phyloP scores from a whole-genome alignment of 2,113 vertebrate species.

The Atractosteus spatula region DNA sequence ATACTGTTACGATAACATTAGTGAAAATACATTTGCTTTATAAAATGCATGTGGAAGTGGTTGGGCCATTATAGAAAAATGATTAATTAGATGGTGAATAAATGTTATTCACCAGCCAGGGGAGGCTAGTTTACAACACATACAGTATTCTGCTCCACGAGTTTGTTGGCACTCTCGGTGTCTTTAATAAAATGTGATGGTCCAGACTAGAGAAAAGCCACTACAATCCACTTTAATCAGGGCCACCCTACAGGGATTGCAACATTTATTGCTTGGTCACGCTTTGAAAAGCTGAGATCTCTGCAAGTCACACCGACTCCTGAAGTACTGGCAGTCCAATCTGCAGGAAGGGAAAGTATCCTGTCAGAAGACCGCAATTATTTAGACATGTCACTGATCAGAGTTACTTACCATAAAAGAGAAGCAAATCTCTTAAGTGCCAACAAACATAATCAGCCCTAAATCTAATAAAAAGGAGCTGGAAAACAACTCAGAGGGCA shows the following conservation, averaged over 20 bases:
- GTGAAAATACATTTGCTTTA: no score
- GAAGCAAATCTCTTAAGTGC: background rate
- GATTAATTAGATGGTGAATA: no score
- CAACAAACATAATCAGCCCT: background rate
- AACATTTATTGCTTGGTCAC: background rate
- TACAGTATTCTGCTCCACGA: no score
- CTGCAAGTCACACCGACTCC: background rate
- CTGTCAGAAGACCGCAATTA: background rate
- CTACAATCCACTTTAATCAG: background rate
- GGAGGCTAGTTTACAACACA: no score
- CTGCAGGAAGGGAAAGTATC: background rate
- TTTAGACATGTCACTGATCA: conserved; percentile 8
- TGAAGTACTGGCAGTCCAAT: background rate
- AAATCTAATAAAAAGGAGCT: no score
- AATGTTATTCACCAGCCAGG: no score
- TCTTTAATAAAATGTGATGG: background rate
- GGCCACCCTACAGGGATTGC: background rate
- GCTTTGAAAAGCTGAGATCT: conserved; percentile 3
- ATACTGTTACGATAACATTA: no score
- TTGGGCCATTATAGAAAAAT: no score
- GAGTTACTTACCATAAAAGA: background rate
- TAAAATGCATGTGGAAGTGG: no score
- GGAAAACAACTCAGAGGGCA: no score
- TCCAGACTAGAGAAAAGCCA: background rate
- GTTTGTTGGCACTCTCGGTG: background rate